Conservation (phyloP, 1,140 invertebrate species). For the Sesamia nonagrioides region DNA sequence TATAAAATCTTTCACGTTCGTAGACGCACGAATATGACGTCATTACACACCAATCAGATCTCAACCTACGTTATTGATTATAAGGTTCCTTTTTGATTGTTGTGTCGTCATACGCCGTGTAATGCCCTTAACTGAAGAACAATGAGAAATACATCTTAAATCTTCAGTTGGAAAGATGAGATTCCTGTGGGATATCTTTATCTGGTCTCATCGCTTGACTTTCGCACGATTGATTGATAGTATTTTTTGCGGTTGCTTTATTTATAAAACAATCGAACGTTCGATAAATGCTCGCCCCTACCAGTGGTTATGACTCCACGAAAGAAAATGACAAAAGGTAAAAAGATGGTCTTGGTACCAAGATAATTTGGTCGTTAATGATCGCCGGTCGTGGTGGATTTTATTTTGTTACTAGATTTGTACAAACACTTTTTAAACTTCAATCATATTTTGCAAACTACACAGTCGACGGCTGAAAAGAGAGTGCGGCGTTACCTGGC, state of each 20-base stretch:
- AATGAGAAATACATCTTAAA: slow-evolving; percentile 70
- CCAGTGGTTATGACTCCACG: slow-evolving; percentile 66
- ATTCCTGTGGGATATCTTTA: slow-evolving; percentile 63
- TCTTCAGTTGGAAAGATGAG: slow-evolving; percentile 59
- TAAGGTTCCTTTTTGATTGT: slow-evolving; percentile 61
- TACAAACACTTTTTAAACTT: no score
- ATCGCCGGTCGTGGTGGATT: no score
- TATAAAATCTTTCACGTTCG: slow-evolving; percentile 85
- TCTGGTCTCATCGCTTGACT: slow-evolving; percentile 77
- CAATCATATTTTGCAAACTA: no score
- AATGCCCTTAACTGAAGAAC: slow-evolving; percentile 62
- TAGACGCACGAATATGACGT: slow-evolving; percentile 80
- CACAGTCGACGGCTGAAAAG: no score
- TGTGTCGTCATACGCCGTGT: slow-evolving; percentile 46
- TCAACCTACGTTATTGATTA: slow-evolving; percentile 49
- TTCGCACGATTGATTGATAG: slow-evolving; percentile 87
- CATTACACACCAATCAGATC: slow-evolving; percentile 50
- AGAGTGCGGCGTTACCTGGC: no score
- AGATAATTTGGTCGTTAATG: slow-evolving; percentile 27
- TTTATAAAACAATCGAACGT: slow-evolving; percentile 87
- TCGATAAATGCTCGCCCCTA: slow-evolving; percentile 82
- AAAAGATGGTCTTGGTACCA: slow-evolving; percentile 9
- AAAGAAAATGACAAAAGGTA: slow-evolving; percentile 41
- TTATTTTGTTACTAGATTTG: no score
- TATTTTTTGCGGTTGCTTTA: slow-evolving; percentile 84